Base-by-base conservation (phyloP, 1,140 invertebrate species). In the Tetramorium simillimum region DNA sequence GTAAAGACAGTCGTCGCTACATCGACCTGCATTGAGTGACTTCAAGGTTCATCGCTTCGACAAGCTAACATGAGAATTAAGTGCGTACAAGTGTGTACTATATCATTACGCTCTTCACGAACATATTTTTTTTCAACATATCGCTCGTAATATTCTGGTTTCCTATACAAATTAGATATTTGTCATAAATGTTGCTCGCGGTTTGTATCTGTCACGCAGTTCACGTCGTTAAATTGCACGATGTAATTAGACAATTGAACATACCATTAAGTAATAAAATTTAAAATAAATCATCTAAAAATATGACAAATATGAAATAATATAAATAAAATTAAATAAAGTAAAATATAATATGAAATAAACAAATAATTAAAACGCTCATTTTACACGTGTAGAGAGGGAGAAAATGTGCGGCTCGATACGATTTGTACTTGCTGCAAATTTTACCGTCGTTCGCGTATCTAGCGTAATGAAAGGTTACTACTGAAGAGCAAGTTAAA, bases 401-500 rank as follows among this genome's bases (percentile, higher is more conserved):
- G 7, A 73, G 16, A 53, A 33, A 53, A 37, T 7, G 16, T 18
- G 16, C 21, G 21, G n/a, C 14, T 78, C 37, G 14, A 49, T 37
- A 12, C 43, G 18, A 49, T 49, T 24, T 65, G 2, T 78, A 24
- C 24, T 12, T 28, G 14, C 6, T 58, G 16, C 3, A 58, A 70
- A 72, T 70, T 53, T 56, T 21, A 28, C 28, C n/a, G 21, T 2
- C 28, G n/a, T 53, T 49, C 16, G 46, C 43, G 2, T 43, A 9
- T 56, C 3, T 33, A 28, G 37, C 51, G 9, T 73, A 60, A 49
- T 43, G 43, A 16, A 33, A 21, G 53, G 40, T 58, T 58, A 37
- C 53, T 18, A 60, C 33, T 21, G 51, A 58, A 24, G 65, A 69
- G 65, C 21, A 46, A 82, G 28, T 82, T 58, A 72, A 56, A 62